Base-by-base conservation (phyloP, 2,797 vertebrate genomes). In the Lemur catta region DNA sequence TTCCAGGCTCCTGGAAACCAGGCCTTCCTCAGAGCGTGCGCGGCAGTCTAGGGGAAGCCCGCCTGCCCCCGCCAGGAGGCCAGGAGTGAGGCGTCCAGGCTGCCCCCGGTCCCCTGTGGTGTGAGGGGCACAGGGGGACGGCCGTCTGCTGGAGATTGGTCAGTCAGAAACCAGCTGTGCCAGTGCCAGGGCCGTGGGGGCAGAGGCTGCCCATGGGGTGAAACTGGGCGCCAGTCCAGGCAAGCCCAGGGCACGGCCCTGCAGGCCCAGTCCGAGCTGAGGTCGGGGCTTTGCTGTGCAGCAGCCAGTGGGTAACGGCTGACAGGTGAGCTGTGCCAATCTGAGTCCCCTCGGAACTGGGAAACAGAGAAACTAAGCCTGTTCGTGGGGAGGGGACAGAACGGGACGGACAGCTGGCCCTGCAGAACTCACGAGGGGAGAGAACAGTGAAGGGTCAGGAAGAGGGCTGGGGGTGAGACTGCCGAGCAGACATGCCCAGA, bases 191-290 rank as follows among this genome's bases (percentile, higher is more conserved):
- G 85, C 1, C 0, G 1, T 1, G 1, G 85, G 46, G 80, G 94
- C 0, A 38, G 93, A 61, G 93, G 26, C 17, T 9, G 41, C 72
- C 55, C 1, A 0, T 11, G 2, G 71, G 57, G 10, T 0, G 67
- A 96, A 95, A 95, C 95, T 72, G 94, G 97, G 95, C 48, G 43
- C 52, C n/a, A 2, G 74, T 48, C 84, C 80, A 92, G 91, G 50
- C 91, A 48, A 38, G 79, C 10, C 46, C 50, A 7, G 67, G 30
- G 57, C 69, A 35, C n/a, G 52, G 41, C 78, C 91, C 89, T 4
- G 76, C 20, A 61, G 85, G 61, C 79, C 46, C 7, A 7, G 57
- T 48, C 91, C 17, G 71, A 61, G 46, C 18, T 13, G 13, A 33
- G 72, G 85, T 6, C 11, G 46, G 61, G 48, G 33, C 57, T 75